These are phyloP conservation scores for Keiferia lycopersicella DNA, from an alignment of 2,888 invertebrate species.

Conservation along the genomic window DNA sequence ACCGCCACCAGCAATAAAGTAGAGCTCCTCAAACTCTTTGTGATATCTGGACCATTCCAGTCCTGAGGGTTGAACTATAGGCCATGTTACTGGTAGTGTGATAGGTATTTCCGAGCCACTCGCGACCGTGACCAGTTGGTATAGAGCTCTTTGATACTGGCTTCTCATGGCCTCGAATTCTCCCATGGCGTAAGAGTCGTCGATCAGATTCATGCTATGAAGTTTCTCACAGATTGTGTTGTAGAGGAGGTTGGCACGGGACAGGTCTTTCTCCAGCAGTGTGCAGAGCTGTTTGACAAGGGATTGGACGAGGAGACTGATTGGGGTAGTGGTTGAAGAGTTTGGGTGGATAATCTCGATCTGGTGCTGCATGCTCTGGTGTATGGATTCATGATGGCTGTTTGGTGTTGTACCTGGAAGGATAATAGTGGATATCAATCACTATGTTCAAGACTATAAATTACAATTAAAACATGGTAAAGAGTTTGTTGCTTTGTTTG, in stretches of 20 bases:
- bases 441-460: no score
- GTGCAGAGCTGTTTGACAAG: slow-evolving; percentile 85
- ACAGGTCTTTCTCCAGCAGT: slow-evolving; percentile 82
- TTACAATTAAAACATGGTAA: no score
- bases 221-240: slow-evolving; percentile 85
- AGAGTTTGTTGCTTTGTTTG: no score
- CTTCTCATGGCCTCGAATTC: slow-evolving; percentile 86
- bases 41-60: slow-evolving; percentile 84
- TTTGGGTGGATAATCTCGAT: slow-evolving; percentile 62
- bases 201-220: slow-evolving; percentile 85
- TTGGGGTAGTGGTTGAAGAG: slow-evolving; percentile 76
- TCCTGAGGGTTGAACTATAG: slow-evolving; percentile 73
- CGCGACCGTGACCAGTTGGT: slow-evolving; percentile 83
- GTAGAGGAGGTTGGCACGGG: slow-evolving; percentile 82
- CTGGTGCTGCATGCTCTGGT: slow-evolving; percentile 63
- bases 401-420: slow-evolving; percentile 61
- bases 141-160: slow-evolving; percentile 85
- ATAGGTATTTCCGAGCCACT: slow-evolving; percentile 78
- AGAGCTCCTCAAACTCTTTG: slow-evolving; percentile 86
- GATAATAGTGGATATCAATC: no score
- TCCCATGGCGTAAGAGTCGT: slow-evolving; percentile 84
- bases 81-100: slow-evolving; percentile 75
- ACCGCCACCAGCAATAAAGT: slow-evolving; percentile 87
- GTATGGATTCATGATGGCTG: slow-evolving; percentile 58
- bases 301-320: slow-evolving; percentile 86